phyloP scores from a whole-genome alignment of 1,140 invertebrate genomes.

The Cherax quadricarinatus region DNA sequence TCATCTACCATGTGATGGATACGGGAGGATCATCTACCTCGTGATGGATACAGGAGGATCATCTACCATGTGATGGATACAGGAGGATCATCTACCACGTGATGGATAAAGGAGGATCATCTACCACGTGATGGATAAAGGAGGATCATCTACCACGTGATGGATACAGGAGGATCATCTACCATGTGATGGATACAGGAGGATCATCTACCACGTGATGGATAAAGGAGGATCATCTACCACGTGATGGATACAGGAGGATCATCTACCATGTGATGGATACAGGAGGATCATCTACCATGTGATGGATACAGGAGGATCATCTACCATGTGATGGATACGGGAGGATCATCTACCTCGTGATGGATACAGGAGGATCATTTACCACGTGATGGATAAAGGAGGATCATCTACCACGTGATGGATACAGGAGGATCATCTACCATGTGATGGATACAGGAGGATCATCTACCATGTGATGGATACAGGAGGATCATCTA shows the following conservation, averaged over 20 bases:
- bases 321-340: background rate
- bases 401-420: background rate
- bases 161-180: background rate
- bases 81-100: too few relatives aligned
- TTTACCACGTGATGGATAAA: background rate
- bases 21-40: background rate
- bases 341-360: background rate
- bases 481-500: too few relatives aligned
- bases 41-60: background rate
- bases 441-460: background rate
- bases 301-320: background rate
- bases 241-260: background rate
- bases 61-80: background rate
- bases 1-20: background rate
- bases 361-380: background rate
- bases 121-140: background rate
- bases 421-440: background rate
- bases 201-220: background rate
- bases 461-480: background rate
- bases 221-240: too few relatives aligned
- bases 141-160: background rate
- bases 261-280: background rate
- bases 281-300: background rate
- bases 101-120: background rate
- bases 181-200: background rate